Base-by-base conservation (phyloP, 2,113 vertebrate genomes). In the Coturnix japonica region DNA sequence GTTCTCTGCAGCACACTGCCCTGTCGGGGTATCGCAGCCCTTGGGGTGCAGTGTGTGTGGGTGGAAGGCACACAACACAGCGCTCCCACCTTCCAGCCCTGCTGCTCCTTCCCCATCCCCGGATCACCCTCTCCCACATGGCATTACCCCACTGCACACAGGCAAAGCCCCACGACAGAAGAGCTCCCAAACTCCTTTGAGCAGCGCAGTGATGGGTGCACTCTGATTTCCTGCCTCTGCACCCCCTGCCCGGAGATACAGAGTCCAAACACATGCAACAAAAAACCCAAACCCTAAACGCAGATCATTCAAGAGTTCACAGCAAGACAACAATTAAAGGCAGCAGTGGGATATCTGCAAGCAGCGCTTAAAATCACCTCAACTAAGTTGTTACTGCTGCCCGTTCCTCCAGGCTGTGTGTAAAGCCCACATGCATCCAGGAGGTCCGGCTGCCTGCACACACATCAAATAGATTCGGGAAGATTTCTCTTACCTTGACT, bases 401-500 rank as follows among this genome's bases (percentile, higher is more conserved):
- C 92, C 15, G 81, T 75, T 92, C 70, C 87, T 87, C 89, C 93
- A 93, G 95, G 33, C 79, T 85, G 89, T 61, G 11, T 3, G 30
- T 76, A 56, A 89, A 88, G 76, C 82, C 93, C 90, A 89, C 86
- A 33, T 31, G 54, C 28, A 35, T 72, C 51, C 87, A 93, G 65
- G 81, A 93, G 91, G 88, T 88, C 85, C 30, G 18, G 82, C 90
- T 76, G 86, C 92, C 86, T 35, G 39, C 15, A 11, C 89, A 64
- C 90, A 57, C 81, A 85, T 87, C 86, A 31, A 73, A 92, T 69
- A 90, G 25, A 92, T 70, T 73, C 49, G 87, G 81, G 89, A 74
- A 84, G 82, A 44, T 88, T 87, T 76, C 70, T 85, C 98, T 98
- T 98, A 99, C 99, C 99, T 98, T 98, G 99, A 93, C 97, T 92